These are phyloP conservation scores for Aplidium turbinatum DNA, from an alignment of 23 tunicate genomes.

Conservation along the genomic window DNA sequence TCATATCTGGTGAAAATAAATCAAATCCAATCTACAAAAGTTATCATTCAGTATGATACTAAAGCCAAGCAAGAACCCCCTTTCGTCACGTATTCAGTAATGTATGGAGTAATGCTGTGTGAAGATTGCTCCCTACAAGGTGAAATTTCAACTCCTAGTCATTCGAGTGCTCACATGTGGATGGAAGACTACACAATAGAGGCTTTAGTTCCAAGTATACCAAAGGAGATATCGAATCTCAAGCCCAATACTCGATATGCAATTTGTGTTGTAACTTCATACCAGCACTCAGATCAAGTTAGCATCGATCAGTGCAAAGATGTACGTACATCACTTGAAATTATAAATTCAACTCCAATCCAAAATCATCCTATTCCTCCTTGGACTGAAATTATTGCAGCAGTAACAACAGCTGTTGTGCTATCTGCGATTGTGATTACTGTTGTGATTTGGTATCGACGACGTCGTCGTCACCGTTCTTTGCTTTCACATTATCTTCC, in stretches of 20 bases:
- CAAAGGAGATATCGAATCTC: conserved; percentile 7
- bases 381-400: no score
- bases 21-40: background rate
- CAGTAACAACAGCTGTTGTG: background rate
- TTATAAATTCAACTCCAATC: conserved; percentile 4
- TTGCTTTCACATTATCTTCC: no score
- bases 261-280: conserved; percentile 42
- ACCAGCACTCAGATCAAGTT: conserved; percentile 46
- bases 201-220: background rate
- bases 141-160: background rate
- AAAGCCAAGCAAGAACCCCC: conserved; percentile 29
- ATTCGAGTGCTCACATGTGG: conserved; percentile 26
- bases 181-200: conserved; percentile 41
- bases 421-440: conserved; percentile 5
- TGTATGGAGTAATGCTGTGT: conserved; percentile 54
- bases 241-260: conserved; percentile 23
- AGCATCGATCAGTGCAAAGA: conserved; percentile 34
- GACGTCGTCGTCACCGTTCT: background rate
- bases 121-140: conserved; percentile 20
- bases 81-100: conserved; percentile 27
- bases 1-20: background rate
- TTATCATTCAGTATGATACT: conserved; percentile 27
- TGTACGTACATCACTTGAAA: conserved; percentile 8
- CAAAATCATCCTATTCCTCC: no score
- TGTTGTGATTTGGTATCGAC: conserved; percentile 1